These are phyloP conservation scores for Automeris io DNA, from an alignment of 2,888 invertebrate species.

Conservation along the genomic window DNA sequence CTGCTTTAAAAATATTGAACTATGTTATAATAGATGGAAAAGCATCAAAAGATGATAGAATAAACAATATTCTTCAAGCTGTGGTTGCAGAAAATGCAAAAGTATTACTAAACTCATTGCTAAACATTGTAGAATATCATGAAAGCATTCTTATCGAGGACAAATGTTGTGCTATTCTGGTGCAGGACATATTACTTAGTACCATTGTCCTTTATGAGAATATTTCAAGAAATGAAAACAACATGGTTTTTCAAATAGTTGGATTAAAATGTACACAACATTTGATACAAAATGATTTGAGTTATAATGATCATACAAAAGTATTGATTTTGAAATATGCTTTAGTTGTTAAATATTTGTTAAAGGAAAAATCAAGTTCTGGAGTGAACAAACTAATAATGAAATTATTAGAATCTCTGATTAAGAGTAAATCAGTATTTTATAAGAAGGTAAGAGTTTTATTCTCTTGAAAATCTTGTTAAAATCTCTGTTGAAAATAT, in stretches of 20 bases:
- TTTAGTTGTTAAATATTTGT: constrained; percentile 29
- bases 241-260: constrained; percentile 34
- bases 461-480: not conserved
- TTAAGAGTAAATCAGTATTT: constrained; percentile 31
- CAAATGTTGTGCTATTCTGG: constrained; percentile 19
- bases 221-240: constrained; percentile 27
- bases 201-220: constrained; percentile 28
- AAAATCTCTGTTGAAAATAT: not conserved
- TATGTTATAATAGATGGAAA: constrained; percentile 26
- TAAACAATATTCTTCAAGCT: not conserved
- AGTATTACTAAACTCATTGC: constrained; percentile 18
- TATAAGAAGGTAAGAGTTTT: constrained; percentile 22
- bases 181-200: constrained; percentile 37
- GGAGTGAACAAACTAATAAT: constrained; percentile 33
- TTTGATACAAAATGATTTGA: constrained; percentile 28
- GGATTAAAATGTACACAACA: constrained; percentile 34
- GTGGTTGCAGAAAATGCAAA: not conserved
- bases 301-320: constrained; percentile 28
- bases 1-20: constrained; percentile 41
- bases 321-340: constrained; percentile 39
- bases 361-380: constrained; percentile 31
- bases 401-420: constrained; percentile 26
- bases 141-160: constrained; percentile 28
- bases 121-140: constrained; percentile 32
- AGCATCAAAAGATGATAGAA: constrained; percentile 7